phyloP scores from a whole-genome alignment of 2,113 vertebrate species.

The Larimichthys polyactis region DNA sequence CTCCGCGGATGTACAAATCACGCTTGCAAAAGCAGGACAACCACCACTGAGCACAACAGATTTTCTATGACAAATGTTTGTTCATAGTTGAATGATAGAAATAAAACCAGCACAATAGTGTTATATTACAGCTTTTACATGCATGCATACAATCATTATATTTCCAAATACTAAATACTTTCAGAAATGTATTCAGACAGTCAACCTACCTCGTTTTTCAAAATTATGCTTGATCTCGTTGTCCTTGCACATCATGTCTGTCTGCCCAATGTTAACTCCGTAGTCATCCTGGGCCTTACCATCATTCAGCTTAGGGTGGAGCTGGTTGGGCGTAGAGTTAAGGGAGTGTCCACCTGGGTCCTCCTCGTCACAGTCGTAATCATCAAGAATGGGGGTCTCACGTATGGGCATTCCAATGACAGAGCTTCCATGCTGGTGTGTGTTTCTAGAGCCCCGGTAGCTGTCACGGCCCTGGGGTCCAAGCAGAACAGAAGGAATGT shows the following conservation, averaged over 20 bases:
- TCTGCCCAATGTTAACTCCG: slow-evolving; percentile 77
- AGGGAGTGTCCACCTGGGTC: slow-evolving; percentile 84
- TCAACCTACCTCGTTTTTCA: slow-evolving; percentile 90
- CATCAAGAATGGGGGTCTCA: slow-evolving; percentile 96
- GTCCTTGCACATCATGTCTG: slow-evolving; percentile 88
- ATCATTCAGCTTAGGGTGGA: slow-evolving; percentile 82
- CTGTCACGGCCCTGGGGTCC: slow-evolving; percentile 93
- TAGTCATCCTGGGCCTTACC: slow-evolving; percentile 88
- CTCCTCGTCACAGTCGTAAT: slow-evolving; percentile 94
- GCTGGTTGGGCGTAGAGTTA: slow-evolving; percentile 80
- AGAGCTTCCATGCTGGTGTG: slow-evolving; percentile 90
- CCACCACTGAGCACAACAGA: slow-evolving; percentile 54
- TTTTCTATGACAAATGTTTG: slow-evolving; percentile 26
- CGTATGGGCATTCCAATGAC: slow-evolving; percentile 97
- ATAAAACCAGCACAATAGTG: not conserved
- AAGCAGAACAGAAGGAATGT: slow-evolving; percentile 96
- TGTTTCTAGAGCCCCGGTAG: slow-evolving; percentile 88
- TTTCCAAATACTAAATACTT: slow-evolving; percentile 25
- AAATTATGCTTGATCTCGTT: slow-evolving; percentile 89
- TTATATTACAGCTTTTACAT: slow-evolving; percentile 4
- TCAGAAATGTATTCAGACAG: not conserved
- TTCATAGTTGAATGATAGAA: slow-evolving; percentile 4
- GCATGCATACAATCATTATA: not conserved
- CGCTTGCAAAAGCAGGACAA: slow-evolving; percentile 43
- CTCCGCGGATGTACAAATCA: slow-evolving; percentile 56